These are phyloP conservation scores for Caenorhabditis doughertyi DNA, from an alignment of 2,888 invertebrate species.

Conservation along the genomic window DNA sequence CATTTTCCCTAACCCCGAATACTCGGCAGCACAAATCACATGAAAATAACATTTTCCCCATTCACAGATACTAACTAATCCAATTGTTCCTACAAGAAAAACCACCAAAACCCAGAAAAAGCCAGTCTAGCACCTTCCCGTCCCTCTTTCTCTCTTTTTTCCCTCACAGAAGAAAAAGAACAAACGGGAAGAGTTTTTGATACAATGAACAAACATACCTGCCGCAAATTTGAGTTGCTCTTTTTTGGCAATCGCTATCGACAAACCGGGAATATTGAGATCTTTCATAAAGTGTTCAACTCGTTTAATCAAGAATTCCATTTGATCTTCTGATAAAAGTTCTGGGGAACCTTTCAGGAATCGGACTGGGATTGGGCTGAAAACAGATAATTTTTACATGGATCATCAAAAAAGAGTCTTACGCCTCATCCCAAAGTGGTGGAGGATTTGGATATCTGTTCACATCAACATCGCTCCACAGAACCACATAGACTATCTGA, in stretches of 20 bases:
- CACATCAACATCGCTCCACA: conserved; percentile 80
- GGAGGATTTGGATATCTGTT: conserved; percentile 79
- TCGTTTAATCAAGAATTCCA: conserved; percentile 77
- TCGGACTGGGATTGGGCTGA: conserved; percentile 72
- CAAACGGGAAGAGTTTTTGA: conserved; percentile 22
- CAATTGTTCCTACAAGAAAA: conserved; percentile 45
- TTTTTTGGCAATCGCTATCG: conserved; percentile 81
- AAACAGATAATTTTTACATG: conserved; percentile 13
- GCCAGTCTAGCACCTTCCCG: conserved; percentile 41
- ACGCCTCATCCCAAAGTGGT: conserved; percentile 77
- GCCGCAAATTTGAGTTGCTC: conserved; percentile 82
- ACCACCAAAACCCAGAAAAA: conserved; percentile 17
- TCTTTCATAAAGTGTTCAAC: conserved; percentile 82
- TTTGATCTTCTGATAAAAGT: conserved; percentile 73
- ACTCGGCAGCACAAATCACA: too few species aligned
- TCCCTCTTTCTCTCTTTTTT: too few species aligned
- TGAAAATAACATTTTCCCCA: not conserved
- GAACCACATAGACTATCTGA: conserved; percentile 75
- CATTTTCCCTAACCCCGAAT: too few species aligned
- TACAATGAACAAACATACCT: conserved; percentile 68
- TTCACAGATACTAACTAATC: conserved; percentile 36
- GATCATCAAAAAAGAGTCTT: conserved; percentile 18
- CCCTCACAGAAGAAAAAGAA: conserved; percentile 12
- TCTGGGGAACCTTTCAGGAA: conserved; percentile 75
- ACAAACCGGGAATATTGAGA: conserved; percentile 82